phyloP scores from a whole-genome alignment of 1,140 invertebrate genomes.

The Sinella curviseta region DNA sequence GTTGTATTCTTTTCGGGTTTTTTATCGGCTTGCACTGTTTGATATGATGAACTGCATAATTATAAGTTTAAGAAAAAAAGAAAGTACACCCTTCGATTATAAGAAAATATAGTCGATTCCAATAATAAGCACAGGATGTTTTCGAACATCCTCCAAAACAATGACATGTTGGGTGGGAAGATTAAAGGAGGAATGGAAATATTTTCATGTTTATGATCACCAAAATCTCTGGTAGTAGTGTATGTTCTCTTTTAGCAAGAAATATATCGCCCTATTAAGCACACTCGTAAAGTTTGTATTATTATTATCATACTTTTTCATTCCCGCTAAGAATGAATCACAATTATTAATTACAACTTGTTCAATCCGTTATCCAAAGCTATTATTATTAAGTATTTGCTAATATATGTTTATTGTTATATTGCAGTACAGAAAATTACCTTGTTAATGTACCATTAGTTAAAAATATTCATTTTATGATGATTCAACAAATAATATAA shows the following conservation, averaged over 20 bases:
- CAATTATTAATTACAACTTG: not conserved
- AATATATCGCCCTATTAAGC: too few species aligned
- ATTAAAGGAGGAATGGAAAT: too few species aligned
- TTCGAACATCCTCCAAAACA: too few species aligned
- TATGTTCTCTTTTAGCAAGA: too few species aligned
- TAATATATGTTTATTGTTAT: constrained; percentile 4
- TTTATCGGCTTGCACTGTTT: not conserved
- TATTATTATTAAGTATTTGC: constrained; percentile 19
- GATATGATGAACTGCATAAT: not conserved
- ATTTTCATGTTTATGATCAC: too few species aligned
- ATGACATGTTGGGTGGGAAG: too few species aligned
- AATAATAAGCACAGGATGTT: too few species aligned
- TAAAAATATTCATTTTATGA: not conserved
- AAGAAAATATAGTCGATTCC: too few species aligned
- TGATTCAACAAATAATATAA: too few species aligned
- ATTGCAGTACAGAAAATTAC: not conserved
- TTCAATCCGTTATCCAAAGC: constrained; percentile 24
- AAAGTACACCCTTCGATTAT: too few species aligned
- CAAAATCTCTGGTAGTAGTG: too few species aligned
- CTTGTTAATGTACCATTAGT: not conserved
- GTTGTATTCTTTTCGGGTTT: not conserved
- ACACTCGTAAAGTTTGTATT: not conserved
- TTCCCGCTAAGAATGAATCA: not conserved
- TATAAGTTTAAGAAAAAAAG: too few species aligned
- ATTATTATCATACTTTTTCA: not conserved